phyloP scores from a whole-genome alignment of 1,140 invertebrate species.

The Meloidogyne chitwoodi region DNA sequence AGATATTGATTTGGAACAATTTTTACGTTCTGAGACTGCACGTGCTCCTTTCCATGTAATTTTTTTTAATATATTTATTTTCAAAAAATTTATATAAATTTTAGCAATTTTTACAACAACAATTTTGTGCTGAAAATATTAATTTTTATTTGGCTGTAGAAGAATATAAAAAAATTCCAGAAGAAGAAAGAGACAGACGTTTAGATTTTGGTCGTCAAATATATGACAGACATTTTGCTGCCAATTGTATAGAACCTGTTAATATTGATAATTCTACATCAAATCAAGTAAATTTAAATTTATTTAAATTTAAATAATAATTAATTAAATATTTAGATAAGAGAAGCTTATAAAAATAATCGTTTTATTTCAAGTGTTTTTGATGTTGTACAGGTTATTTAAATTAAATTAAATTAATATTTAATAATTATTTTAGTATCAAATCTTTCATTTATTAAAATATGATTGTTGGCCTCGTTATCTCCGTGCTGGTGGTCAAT shows the following conservation, averaged over 20 bases:
- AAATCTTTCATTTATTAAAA: conserved; percentile 58
- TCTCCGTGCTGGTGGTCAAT: conserved; percentile 47
- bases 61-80: background rate
- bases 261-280: conserved; percentile 57
- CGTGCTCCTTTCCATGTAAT: conserved; percentile 41
- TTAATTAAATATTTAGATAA: conserved; percentile 18
- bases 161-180: conserved; percentile 49
- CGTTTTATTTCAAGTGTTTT: conserved; percentile 46
- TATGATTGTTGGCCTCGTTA: conserved; percentile 59
- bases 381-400: conserved; percentile 49
- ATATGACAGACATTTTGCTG: conserved; percentile 55
- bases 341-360: conserved; percentile 43
- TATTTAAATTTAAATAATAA: background rate
- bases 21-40: conserved; percentile 47
- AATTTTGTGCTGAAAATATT: conserved; percentile 56
- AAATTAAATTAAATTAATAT: conserved; percentile 46
- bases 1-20: conserved; percentile 34
- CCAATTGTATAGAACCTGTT: conserved; percentile 55
- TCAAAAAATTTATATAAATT: conserved; percentile 12
- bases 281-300: conserved; percentile 30
- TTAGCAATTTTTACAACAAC: conserved; percentile 55
- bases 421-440: conserved; percentile 4
- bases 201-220: conserved; percentile 34
- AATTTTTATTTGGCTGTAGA: conserved; percentile 59
- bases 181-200: conserved; percentile 32